Conservation (phyloP, 2,113 vertebrate genomes). For the Machaerirhynchus nigripectus region DNA sequence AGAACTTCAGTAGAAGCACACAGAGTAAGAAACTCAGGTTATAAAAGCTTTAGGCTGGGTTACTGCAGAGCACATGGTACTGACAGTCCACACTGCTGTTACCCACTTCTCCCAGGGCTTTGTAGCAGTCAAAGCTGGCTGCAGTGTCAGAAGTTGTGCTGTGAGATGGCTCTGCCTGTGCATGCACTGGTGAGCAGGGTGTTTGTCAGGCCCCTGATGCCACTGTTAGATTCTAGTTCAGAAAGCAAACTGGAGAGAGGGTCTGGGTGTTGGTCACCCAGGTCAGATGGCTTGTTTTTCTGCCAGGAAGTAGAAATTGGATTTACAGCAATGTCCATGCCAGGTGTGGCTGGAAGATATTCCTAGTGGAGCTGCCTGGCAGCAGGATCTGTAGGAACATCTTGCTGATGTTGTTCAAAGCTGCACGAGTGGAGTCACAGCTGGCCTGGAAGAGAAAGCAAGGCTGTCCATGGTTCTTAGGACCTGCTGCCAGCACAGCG, state of each 20-base stretch:
- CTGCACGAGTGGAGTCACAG: accelerated
- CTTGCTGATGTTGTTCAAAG: background rate
- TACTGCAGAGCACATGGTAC: background rate
- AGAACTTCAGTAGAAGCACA: background rate
- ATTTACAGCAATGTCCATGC: background rate
- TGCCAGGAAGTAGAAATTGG: background rate
- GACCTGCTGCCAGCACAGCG: too few species aligned
- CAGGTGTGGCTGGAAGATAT: background rate
- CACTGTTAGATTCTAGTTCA: background rate
- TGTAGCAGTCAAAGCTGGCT: background rate
- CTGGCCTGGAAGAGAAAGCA: background rate
- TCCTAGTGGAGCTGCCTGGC: background rate
- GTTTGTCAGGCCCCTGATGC: background rate
- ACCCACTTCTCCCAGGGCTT: background rate
- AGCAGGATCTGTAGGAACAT: background rate
- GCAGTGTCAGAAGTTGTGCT: background rate
- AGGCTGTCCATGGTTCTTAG: background rate
- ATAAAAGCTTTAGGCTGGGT: background rate
- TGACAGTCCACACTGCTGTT: accelerated
- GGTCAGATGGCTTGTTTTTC: background rate
- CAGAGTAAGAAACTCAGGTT: background rate
- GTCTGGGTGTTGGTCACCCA: background rate
- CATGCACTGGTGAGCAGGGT: background rate
- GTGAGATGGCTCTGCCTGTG: conserved; percentile 1
- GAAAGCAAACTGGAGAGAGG: background rate